Percentiles rank a stretch among this genome's conserved stretches.
Evolutionary conservation across 2,888 invertebrate genomes (phyloP).

Genomic region (Bombylius discolor): DNA sequence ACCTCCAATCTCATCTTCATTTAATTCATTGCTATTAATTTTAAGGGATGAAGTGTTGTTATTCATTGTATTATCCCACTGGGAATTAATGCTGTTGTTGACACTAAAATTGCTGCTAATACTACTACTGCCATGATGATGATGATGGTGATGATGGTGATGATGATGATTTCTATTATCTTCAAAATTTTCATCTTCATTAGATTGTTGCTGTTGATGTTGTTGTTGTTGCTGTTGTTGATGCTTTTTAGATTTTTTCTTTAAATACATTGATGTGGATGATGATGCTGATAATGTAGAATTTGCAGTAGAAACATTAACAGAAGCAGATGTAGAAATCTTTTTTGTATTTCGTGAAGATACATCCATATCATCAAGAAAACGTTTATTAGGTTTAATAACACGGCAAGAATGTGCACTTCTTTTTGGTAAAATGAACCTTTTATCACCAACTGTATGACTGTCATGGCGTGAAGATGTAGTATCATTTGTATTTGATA

Average conservation of each 20-base stretch:
- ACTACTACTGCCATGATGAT: background rate
- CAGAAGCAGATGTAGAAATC: background rate
- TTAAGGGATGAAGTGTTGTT: slow-evolving; percentile 7
- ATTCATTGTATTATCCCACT: slow-evolving; percentile 5
- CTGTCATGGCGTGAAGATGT: slow-evolving; percentile 20
- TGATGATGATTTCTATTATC: background rate
- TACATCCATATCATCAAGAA: slow-evolving; percentile 53
- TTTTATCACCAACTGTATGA: slow-evolving; percentile 25
- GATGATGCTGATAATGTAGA: background rate
- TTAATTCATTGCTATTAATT: slow-evolving; percentile 7
- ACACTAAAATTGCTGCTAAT: slow-evolving; percentile 12
- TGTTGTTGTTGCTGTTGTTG: slow-evolving; percentile 1
- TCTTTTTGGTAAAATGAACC: slow-evolving; percentile 63
- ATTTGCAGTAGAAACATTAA: background rate
- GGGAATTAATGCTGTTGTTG: slow-evolving; percentile 25
- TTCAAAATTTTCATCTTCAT: background rate
- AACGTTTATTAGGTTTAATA: slow-evolving; percentile 77
- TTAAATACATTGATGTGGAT: background rate
- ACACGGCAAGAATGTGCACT: slow-evolving; percentile 77
- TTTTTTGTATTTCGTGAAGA: slow-evolving; percentile 24
- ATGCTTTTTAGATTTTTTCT: background rate
- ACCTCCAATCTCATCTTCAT: background rate
- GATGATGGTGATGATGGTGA: background rate
- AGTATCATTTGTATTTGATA: background rate
- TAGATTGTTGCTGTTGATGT: background rate